These are phyloP conservation scores for Tethea ocularis DNA, from an alignment of 2,888 invertebrate genomes.

Conservation along the genomic window DNA sequence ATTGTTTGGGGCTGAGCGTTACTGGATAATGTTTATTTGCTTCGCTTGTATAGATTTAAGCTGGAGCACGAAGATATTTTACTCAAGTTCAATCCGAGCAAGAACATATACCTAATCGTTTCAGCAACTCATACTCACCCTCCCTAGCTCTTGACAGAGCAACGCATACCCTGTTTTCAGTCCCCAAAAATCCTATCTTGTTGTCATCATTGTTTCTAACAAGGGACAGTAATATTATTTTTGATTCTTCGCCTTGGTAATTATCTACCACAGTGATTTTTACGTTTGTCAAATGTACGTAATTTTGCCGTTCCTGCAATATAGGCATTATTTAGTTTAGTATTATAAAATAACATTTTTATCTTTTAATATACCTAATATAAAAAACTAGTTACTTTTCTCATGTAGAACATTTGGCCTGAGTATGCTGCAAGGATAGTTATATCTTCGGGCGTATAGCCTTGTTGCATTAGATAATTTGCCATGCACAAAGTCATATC, in stretches of 20 bases:
- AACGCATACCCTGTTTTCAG: slow-evolving; percentile 89
- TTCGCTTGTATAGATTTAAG: too few species aligned
- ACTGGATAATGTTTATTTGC: too few species aligned
- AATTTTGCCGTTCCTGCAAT: slow-evolving; percentile 55
- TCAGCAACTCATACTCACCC: slow-evolving; percentile 43
- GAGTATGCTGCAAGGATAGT: slow-evolving; percentile 89
- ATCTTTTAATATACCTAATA: too few species aligned
- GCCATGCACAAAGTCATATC: slow-evolving; percentile 84
- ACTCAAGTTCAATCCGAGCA: too few species aligned
- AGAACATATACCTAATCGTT: too few species aligned
- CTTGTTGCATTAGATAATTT: slow-evolving; percentile 86
- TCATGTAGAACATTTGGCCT: slow-evolving; percentile 87
- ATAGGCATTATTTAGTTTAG: too few species aligned
- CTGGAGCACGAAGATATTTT: too few species aligned
- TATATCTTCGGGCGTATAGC: slow-evolving; percentile 85
- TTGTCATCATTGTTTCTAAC: slow-evolving; percentile 88
- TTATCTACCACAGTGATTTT: slow-evolving; percentile 89
- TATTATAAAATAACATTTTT: too few species aligned
- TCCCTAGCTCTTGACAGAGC: slow-evolving; percentile 87
- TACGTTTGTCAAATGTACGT: slow-evolving; percentile 73
- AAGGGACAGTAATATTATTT: slow-evolving; percentile 89
- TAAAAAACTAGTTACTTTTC: slow-evolving; percentile 55
- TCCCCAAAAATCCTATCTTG: slow-evolving; percentile 88
- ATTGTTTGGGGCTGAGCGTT: too few species aligned
- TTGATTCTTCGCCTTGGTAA: slow-evolving; percentile 91